Evolutionary conservation across 2,113 vertebrate genomes (phyloP).

Genomic region (Hystrix cristata): DNA sequence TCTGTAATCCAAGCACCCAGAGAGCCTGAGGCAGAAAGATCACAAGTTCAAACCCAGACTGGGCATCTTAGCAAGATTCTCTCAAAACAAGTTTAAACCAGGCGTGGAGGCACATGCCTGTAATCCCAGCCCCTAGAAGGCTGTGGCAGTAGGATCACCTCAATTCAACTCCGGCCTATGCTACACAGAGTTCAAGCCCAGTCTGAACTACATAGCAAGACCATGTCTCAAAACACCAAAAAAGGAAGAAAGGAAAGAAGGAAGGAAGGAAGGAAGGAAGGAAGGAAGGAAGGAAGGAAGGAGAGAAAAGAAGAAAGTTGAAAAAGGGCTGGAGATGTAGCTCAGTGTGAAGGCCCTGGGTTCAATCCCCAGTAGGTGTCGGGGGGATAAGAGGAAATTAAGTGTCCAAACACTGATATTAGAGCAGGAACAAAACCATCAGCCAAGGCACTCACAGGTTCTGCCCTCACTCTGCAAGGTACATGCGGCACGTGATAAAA

Average conservation of each 20-base stretch:
- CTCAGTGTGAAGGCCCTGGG: background rate
- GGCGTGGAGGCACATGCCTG: background rate
- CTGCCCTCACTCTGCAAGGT: background rate
- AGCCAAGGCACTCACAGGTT: background rate
- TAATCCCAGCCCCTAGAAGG: background rate
- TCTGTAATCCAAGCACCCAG: background rate
- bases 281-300: too few species aligned
- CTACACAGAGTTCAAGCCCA: background rate
- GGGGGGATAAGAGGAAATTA: background rate
- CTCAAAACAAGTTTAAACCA: background rate
- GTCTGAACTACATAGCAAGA: background rate
- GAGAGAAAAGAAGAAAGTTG: too few species aligned
- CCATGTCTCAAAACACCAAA: background rate
- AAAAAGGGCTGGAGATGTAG: background rate
- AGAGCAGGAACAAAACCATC: background rate
- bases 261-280: too few species aligned
- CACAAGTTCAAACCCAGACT: background rate
- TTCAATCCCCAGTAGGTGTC: background rate
- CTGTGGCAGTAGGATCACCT: background rate
- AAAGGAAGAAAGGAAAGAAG: too few species aligned
- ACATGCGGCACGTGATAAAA: background rate
- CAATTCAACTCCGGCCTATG: too few species aligned
- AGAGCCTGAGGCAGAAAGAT: background rate
- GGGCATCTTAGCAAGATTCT: background rate
- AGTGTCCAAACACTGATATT: background rate